Conservation (phyloP, 2,113 vertebrate genomes). For the Aramus guarauna region DNA sequence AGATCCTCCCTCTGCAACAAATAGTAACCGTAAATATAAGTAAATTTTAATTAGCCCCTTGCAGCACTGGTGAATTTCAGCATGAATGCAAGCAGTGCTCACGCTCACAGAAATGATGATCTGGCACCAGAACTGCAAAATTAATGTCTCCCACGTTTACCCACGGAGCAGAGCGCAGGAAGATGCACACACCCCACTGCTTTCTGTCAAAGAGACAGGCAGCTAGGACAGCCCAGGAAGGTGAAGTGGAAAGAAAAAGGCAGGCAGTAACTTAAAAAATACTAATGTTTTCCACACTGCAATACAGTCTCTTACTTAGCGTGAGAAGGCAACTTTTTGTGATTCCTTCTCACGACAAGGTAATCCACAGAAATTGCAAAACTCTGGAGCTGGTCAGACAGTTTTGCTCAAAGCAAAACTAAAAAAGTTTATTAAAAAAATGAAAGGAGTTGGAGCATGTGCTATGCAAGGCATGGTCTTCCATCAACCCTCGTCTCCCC, state of each 20-base stretch:
- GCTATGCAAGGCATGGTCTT: not conserved
- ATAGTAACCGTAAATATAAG: not conserved
- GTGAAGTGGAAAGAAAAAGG: not conserved
- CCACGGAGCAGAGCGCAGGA: not conserved
- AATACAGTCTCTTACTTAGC: not conserved
- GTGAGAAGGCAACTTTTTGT: not conserved
- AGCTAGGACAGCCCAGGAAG: not conserved
- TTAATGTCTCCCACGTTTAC: not conserved
- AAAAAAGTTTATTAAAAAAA: not conserved
- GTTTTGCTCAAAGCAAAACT: not conserved
- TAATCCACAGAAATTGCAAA: not conserved
- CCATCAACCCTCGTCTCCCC: not conserved
- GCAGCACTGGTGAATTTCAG: not conserved
- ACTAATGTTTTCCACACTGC: not conserved
- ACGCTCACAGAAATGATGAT: not conserved
- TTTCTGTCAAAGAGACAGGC: not conserved
- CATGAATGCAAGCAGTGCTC: not conserved
- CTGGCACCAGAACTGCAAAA: not conserved
- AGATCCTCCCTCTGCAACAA: not conserved
- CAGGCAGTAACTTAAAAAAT: not conserved
- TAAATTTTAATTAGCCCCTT: not conserved
- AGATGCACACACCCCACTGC: not conserved
- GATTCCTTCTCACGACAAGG: not conserved
- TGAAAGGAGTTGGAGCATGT: not conserved
- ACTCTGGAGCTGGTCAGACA: not conserved